Evolutionary conservation across 2,113 vertebrate species (phyloP).

Genomic region (Cebidichthys violaceus): DNA sequence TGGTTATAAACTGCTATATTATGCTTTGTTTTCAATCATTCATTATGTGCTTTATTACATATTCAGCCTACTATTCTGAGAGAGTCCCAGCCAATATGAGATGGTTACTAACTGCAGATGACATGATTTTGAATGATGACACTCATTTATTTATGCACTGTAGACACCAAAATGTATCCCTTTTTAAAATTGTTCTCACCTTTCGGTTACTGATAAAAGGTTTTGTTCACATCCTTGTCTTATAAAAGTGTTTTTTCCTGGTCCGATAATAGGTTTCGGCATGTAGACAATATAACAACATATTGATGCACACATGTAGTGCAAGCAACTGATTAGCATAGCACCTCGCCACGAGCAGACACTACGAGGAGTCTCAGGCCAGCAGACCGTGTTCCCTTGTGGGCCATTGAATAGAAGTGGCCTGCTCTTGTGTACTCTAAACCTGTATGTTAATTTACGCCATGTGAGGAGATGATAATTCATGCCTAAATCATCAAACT

Average conservation of each 20-base stretch:
- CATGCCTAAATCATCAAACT: slow-evolving; percentile 64
- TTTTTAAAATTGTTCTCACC: not conserved
- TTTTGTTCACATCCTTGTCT: not conserved
- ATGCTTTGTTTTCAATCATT: not conserved
- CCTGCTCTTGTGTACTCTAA: slow-evolving; percentile 67
- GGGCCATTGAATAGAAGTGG: slow-evolving; percentile 65
- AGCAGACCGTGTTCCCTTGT: slow-evolving; percentile 66
- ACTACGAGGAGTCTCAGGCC: slow-evolving; percentile 49
- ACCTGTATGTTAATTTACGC: slow-evolving; percentile 64
- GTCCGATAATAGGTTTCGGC: slow-evolving; percentile 18
- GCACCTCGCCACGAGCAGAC: slow-evolving; percentile 69
- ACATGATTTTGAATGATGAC: slow-evolving; percentile 7
- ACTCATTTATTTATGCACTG: not conserved
- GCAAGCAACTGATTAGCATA: slow-evolving; percentile 70
- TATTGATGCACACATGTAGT: slow-evolving; percentile 22
- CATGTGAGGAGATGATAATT: slow-evolving; percentile 69
- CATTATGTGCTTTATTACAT: not conserved
- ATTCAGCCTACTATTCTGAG: not conserved
- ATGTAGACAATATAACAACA: not conserved
- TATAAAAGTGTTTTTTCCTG: not conserved
- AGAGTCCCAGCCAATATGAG: not conserved
- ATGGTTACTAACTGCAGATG: not conserved
- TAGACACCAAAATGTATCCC: not conserved
- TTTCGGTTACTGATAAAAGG: not conserved
- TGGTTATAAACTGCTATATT: not conserved